Evolutionary conservation across 2,797 vertebrate genomes (phyloP), one percentile per base, ranked within the genome.

Genomic region (Eulemur coronatus): DNA sequence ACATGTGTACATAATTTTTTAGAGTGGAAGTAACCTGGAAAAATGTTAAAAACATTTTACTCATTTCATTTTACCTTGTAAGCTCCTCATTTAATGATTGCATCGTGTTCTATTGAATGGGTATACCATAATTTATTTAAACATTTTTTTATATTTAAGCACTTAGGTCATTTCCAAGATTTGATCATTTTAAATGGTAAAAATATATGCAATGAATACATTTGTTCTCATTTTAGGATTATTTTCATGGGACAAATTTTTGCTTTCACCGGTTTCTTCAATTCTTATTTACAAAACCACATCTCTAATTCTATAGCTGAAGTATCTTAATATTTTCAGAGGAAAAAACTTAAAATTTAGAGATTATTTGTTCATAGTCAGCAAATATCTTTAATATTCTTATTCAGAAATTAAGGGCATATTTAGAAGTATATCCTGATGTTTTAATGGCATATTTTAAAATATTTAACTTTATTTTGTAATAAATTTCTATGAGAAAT

Each of bases 321-420:
- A 33, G 43, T 72, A 78, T 52, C 48, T 85, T 91, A 78, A 65
- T 28, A 57, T 81, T 94, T 87, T 17, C 22, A 22, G 41, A 33
- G 24, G 30, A 41, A 26, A 52, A 35, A 67, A 73, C 13, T 84
- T 72, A 33, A 84, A 46, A 80, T 67, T 86, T 69, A 75, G 14
- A 78, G 43, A 89, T 69, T 94, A 65, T 63, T 93, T 96, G 28
- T 95, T 96, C 13, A 72, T 70, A 87, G 7, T 48, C 5, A 84
- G 6, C 84, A 94, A 81, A 8, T 76, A 80, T 38, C 89, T 55
- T 86, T 87, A 18, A 72, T 84, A 84, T 85, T 41, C 94, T 85
- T 89, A 95, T 48, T 84, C 15, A 86, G 11, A 91, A 91, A 70
- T 57, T 76, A 84, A 20, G 84, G 38, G 24, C 14, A n/a, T 95